phyloP scores from a whole-genome alignment of 1,140 invertebrate genomes.

The Plutomurus gul region DNA sequence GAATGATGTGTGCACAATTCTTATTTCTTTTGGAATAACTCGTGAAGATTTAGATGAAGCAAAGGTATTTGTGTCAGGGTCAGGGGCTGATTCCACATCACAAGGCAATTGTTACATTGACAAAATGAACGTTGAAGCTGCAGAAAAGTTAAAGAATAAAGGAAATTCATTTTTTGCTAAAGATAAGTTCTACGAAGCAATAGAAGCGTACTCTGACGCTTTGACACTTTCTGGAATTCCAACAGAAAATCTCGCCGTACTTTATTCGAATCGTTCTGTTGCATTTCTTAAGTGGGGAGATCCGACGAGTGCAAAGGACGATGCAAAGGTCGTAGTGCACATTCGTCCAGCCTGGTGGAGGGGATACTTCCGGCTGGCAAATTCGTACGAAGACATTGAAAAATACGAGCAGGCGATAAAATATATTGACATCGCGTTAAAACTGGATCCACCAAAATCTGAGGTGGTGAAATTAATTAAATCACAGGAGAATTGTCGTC shows the following conservation, averaged over 20 bases:
- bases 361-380: slow-evolving; percentile 19
- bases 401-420: slow-evolving; percentile 1
- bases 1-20: background rate
- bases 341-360: slow-evolving; percentile 32
- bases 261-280: slow-evolving; percentile 43
- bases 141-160: slow-evolving; percentile 1
- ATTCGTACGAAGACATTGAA: background rate
- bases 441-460: background rate
- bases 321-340: slow-evolving; percentile 21
- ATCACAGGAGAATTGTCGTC: background rate
- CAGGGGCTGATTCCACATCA: too few relatives aligned
- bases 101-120: too few relatives aligned
- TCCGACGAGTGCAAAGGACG: background rate
- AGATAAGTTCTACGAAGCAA: background rate
- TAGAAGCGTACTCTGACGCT: slow-evolving; percentile 30
- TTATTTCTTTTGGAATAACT: background rate
- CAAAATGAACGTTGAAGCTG: background rate
- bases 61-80: too few relatives aligned
- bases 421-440: background rate
- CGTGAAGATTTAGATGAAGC: background rate
- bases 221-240: background rate
- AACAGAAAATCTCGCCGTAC: background rate
- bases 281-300: background rate
- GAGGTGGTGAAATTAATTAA: background rate
- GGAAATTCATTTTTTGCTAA: slow-evolving; percentile 25